phyloP scores from a whole-genome alignment of 2,888 invertebrate genomes.

The Penaeus monodon region DNA sequence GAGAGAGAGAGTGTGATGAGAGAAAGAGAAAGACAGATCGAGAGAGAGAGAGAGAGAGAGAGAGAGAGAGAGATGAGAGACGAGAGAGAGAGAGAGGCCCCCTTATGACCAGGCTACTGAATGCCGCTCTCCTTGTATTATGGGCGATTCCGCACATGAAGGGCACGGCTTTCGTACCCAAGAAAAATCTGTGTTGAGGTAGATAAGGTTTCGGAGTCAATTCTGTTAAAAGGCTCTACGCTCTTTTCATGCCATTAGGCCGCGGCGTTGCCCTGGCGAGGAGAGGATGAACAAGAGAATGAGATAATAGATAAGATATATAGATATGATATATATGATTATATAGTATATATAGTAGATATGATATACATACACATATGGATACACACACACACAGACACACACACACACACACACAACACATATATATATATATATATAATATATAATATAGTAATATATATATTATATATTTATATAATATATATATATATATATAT shows the following conservation, averaged over 20 bases:
- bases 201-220: too few species aligned
- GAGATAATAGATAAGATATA: not conserved
- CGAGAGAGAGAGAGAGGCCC: not conserved
- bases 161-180: too few species aligned
- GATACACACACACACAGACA: slow-evolving; percentile 1
- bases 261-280: not conserved
- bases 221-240: too few species aligned
- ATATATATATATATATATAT: not conserved
- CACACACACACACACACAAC: slow-evolving; percentile 3
- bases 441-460: not conserved
- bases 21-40: slow-evolving; percentile 24
- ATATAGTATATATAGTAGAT: not conserved
- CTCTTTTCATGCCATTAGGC: too few species aligned
- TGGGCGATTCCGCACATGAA: too few species aligned
- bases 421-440: too few species aligned
- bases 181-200: too few species aligned
- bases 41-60: slow-evolving; percentile 19
- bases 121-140: too few species aligned
- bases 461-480: too few species aligned
- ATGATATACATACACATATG: slow-evolving; percentile 1
- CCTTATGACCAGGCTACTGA: not conserved
- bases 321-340: not conserved
- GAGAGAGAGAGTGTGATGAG: not conserved
- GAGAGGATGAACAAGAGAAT: not conserved
- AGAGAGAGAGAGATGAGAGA: too few species aligned